Evolutionary conservation across 2,797 vertebrate species (phyloP), one percentile per base, ranked within the genome.

Genomic region (Toxotes lorentzi): DNA sequence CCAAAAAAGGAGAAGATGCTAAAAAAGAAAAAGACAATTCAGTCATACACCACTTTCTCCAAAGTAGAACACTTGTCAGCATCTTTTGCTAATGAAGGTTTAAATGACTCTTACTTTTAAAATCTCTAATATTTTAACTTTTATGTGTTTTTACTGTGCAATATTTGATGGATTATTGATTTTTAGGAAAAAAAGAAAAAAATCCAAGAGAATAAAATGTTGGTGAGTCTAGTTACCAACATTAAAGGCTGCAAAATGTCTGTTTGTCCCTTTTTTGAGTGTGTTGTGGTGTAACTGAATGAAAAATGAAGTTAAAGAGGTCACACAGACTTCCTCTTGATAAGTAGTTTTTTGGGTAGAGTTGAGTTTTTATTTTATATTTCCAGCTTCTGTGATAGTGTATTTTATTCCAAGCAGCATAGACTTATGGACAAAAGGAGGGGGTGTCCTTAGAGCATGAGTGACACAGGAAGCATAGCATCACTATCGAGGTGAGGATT

Each of bases 111-210:
- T 35, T 70, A 60, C 14, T 68, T 81, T 81, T 81, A 32, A 73
- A 57, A 75, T 70, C 27, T 69, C 50, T 78, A 14, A 80, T 79
- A 62, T 86, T 86, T 84, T 83, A 6, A 78, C 17, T 75, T 84
- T 54, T 80, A 35, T 82, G 67, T 90, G 59, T 88, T 91, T 91
- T 89, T 89, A 92, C 71, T 77, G 90, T 93, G 90, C 88, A 93
- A 93, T 93, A 92, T 88, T 84, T 91, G 78, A 84, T 83, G 73
- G 62, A 73, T 68, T 56, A 47, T 81, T n/a, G 79, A 68, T 90
- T 91, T 90, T 82, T 80, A 78, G 64, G 68, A 76, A 79, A 27
- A 67, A 32, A 69, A 41, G 30, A 8, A 61, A 27, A 76, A 77
- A 71, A 73, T 38, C 43, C 11, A 51, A 56, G 41, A 65, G 17